Evolutionary conservation across 2,888 invertebrate genomes (phyloP).

Genomic region (Gari tellinella): DNA sequence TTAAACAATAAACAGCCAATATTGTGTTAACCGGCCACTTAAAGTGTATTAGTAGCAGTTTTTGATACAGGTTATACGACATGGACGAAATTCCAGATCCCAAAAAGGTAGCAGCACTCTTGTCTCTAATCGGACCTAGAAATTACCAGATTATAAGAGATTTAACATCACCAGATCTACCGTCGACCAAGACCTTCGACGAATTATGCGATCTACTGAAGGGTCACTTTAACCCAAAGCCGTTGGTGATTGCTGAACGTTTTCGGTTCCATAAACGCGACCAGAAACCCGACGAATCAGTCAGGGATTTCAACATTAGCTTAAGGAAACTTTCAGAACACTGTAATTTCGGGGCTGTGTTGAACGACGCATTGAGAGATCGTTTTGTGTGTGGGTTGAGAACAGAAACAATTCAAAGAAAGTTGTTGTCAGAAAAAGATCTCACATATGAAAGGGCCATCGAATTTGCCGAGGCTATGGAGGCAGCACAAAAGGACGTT

Average conservation of each 20-base stretch:
- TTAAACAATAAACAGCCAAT: too few relatives aligned
- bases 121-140: constrained; percentile 47
- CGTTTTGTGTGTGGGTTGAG: constrained; percentile 54
- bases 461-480: constrained; percentile 40
- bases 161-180: constrained; percentile 43
- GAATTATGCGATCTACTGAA: constrained; percentile 28
- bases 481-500: constrained; percentile 44
- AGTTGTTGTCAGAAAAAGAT: constrained; percentile 37
- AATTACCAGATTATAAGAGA: constrained; percentile 34
- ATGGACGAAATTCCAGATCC: too few relatives aligned
- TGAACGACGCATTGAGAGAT: constrained; percentile 48
- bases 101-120: constrained; percentile 45
- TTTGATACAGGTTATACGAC: too few relatives aligned
- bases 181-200: constrained; percentile 34
- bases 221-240: constrained; percentile 46
- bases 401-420: constrained; percentile 42
- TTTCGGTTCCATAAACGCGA: constrained; percentile 56
- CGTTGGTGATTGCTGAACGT: constrained; percentile 44
- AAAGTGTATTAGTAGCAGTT: too few relatives aligned
- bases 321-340: constrained; percentile 43
- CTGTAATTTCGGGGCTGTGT: constrained; percentile 47
- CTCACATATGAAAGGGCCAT: constrained; percentile 38
- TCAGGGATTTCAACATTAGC: constrained; percentile 35
- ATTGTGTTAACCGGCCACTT: too few relatives aligned
- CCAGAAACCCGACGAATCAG: constrained; percentile 40